Evolutionary conservation across 2,888 invertebrate genomes (phyloP).

Genomic region (Trissolcus brochymenae): DNA sequence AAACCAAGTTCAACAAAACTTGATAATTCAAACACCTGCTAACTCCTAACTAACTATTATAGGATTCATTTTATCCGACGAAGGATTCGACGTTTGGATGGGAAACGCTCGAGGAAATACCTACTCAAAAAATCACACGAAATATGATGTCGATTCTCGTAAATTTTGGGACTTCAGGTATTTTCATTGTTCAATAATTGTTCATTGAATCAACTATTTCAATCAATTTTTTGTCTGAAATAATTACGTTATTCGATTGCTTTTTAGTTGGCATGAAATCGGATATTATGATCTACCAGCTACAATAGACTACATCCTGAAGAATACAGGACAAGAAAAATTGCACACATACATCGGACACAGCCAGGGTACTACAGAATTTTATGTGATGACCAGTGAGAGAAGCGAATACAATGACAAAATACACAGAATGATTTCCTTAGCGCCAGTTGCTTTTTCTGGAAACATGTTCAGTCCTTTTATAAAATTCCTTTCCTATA

Average conservation of each 20-base stretch:
- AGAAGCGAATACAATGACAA: slow-evolving; percentile 76
- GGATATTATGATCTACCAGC: slow-evolving; percentile 80
- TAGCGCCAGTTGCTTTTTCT: slow-evolving; percentile 84
- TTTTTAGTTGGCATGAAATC: slow-evolving; percentile 79
- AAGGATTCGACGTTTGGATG: slow-evolving; percentile 78
- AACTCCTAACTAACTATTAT: slow-evolving; percentile 30
- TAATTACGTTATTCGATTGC: background rate
- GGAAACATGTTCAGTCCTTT: slow-evolving; percentile 79
- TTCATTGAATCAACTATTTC: too few relatives aligned
- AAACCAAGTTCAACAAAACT: slow-evolving; percentile 4
- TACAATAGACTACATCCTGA: slow-evolving; percentile 79
- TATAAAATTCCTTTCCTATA: slow-evolving; percentile 76
- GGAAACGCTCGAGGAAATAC: slow-evolving; percentile 80
- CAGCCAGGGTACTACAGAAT: slow-evolving; percentile 79
- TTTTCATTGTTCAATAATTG: slow-evolving; percentile 2
- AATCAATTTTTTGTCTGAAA: background rate
- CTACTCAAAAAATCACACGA: slow-evolving; percentile 77
- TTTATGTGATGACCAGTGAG: slow-evolving; percentile 74
- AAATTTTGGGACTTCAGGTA: slow-evolving; percentile 75
- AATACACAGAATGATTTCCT: slow-evolving; percentile 81
- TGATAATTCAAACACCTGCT: background rate
- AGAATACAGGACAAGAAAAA: slow-evolving; percentile 74
- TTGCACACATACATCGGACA: slow-evolving; percentile 81
- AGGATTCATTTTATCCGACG: slow-evolving; percentile 74
- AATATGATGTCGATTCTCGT: slow-evolving; percentile 70